Conservation (phyloP, 1,140 invertebrate species). For the Cotesia vestalis region DNA sequence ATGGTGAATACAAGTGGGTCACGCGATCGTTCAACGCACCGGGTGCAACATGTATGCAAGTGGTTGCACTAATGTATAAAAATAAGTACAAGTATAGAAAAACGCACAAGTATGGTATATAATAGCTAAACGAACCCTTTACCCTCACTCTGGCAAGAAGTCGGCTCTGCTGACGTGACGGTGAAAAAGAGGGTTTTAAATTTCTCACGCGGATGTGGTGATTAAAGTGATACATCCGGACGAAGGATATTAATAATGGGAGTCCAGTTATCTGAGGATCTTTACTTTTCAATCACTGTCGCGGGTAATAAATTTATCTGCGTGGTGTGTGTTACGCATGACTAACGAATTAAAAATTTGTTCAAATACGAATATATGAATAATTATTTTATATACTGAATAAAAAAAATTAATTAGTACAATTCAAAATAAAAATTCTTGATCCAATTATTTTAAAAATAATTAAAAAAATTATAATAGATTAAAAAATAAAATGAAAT, state of each 20-base stretch:
- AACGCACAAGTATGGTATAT: no score
- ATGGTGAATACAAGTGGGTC: slow-evolving; percentile 35
- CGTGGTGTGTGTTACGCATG: background rate
- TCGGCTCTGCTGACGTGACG: slow-evolving; percentile 18
- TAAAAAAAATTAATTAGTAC: background rate
- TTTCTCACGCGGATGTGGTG: slow-evolving; percentile 55
- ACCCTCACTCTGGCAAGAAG: no score
- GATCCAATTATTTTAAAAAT: no score
- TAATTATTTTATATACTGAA: no score
- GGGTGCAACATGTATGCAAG: background rate
- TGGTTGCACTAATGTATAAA: background rate
- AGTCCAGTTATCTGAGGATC: slow-evolving; percentile 52
- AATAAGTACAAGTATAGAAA: no score
- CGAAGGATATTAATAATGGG: slow-evolving; percentile 45
- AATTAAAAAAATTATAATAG: no score
- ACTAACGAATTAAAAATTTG: no score
- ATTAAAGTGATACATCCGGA: slow-evolving; percentile 62
- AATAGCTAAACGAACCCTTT: background rate
- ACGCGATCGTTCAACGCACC: slow-evolving; percentile 29
- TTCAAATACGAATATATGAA: no score
- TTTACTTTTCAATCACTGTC: slow-evolving; percentile 57
- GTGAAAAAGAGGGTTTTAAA: slow-evolving; percentile 34
- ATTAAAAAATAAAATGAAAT: background rate
- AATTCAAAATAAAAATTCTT: background rate
- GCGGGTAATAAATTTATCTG: slow-evolving; percentile 10